Evolutionary conservation across 1,140 invertebrate species (phyloP), one percentile per base, ranked within the genome.

Genomic region (Halictus rubicundus): DNA sequence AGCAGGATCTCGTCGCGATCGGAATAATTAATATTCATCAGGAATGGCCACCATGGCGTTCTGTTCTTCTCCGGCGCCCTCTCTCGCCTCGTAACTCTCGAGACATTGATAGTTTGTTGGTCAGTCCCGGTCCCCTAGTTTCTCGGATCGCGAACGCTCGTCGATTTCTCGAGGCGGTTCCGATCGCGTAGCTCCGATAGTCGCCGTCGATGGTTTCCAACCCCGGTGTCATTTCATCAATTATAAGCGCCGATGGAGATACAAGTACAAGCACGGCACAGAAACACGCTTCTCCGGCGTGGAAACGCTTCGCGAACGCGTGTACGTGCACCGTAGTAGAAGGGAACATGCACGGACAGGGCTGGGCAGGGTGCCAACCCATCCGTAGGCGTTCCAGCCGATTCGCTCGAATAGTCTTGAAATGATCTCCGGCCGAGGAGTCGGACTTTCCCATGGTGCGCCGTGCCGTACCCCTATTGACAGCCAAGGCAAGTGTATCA

Each of bases 1-100:
- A n/a, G n/a, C 32, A 32, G 32, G 32, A 32, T 32, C 32, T 76
- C 61, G 79, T 85, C 81, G 78, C 87, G 85, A 88, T 88, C 81
- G 82, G 77, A 82, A 87, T 86, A 89, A 89, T 89, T 89, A 90
- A 90, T 89, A 90, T 89, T 90, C 89, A 90, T 88, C 83, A 71
- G 73, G 32, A 32, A 32, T 32, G 32, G 32, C 32, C 32, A 32
- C 32, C 32, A 32, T 4, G 32, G 64, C 61, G 73, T 63, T 76
- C 52, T 25, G 39, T 32, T 32, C 32, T 32, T 32, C 32, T 32
- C 32, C 32, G 32, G 32, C 32, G 5, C 32, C 32, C 32, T 32
- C 32, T 32, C 68, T n/a, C 0, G 2, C 63, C 25, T 52, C 8
- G 12, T 46, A 46, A 46, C 42, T 12, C 2, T 46, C 42, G 42